Percentiles rank a stretch among this genome's conserved stretches.
phyloP scores from a whole-genome alignment of 2,888 invertebrate genomes.

The Cephus pygmeus region DNA sequence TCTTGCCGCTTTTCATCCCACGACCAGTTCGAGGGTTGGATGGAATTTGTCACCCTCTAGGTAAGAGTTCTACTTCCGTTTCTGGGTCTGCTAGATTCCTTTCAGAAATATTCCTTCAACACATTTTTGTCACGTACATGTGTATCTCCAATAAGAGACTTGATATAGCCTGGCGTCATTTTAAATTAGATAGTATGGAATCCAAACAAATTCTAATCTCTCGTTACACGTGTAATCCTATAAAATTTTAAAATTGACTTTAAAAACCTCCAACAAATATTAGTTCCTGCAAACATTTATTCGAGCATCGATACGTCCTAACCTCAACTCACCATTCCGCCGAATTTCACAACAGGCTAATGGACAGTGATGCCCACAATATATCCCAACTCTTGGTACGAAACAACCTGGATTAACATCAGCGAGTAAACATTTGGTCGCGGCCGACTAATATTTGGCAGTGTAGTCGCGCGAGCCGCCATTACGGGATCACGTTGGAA shows the following conservation, averaged over 20 bases:
- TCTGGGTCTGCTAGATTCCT: not conserved
- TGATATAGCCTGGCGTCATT: not conserved
- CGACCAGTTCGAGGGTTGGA: conserved; percentile 13
- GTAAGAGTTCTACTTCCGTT: conserved; percentile 14
- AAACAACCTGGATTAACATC: not conserved
- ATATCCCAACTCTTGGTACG: not conserved
- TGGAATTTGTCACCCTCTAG: conserved; percentile 33
- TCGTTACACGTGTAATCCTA: not conserved
- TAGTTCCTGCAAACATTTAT: not conserved
- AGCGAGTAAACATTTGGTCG: not conserved
- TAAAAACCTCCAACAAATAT: not conserved
- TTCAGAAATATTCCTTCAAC: not conserved
- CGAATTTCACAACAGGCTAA: not conserved
- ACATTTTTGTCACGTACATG: not conserved
- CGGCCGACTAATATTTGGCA: not conserved
- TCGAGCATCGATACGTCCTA: not conserved
- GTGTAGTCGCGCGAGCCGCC: conserved; percentile 2
- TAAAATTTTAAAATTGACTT: not conserved
- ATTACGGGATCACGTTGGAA: not conserved
- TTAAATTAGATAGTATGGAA: not conserved
- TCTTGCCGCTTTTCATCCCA: conserved; percentile 19
- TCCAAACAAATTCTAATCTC: not conserved
- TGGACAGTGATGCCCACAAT: not conserved
- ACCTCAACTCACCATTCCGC: not conserved
- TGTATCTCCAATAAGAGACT: not conserved